These are phyloP conservation scores for Thaumatotibia leucotreta DNA, from an alignment of 1,140 invertebrate species.

Conservation along the genomic window DNA sequence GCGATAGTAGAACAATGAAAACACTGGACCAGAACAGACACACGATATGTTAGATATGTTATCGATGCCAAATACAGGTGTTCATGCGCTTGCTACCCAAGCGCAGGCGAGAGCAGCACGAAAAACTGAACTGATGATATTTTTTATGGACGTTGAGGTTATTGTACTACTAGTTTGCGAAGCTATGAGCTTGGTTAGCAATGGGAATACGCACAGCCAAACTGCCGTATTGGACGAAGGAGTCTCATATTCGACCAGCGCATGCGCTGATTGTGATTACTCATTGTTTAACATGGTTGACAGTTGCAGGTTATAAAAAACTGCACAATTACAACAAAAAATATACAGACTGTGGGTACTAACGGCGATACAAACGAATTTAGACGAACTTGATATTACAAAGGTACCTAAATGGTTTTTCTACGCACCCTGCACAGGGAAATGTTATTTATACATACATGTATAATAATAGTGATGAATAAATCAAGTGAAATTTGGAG, in stretches of 20 bases:
- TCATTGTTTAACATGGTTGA: background rate
- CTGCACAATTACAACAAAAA: too few species aligned
- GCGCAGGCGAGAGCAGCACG: background rate
- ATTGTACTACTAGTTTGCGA: background rate
- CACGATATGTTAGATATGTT: slow-evolving; percentile 21
- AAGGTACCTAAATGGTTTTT: too few species aligned
- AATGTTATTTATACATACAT: too few species aligned
- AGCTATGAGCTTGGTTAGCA: background rate
- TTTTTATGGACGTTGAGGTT: background rate
- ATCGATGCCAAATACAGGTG: slow-evolving; percentile 18
- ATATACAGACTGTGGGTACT: too few species aligned
- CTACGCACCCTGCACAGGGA: too few species aligned
- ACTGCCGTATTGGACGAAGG: background rate
- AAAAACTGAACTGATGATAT: too few species aligned
- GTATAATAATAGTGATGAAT: too few species aligned
- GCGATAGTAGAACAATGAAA: slow-evolving; percentile 23
- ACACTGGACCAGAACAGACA: slow-evolving; percentile 28
- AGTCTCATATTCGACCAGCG: background rate
- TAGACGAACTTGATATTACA: too few species aligned
- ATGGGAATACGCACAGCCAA: background rate
- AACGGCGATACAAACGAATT: too few species aligned
- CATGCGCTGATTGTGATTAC: background rate
- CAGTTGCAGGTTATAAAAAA: background rate
- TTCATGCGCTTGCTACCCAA: background rate
- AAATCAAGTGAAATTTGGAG: background rate